Evolutionary conservation across 2,888 invertebrate genomes (phyloP), one percentile per base, ranked within the genome.

Genomic region (Chymomyza procnemis): DNA sequence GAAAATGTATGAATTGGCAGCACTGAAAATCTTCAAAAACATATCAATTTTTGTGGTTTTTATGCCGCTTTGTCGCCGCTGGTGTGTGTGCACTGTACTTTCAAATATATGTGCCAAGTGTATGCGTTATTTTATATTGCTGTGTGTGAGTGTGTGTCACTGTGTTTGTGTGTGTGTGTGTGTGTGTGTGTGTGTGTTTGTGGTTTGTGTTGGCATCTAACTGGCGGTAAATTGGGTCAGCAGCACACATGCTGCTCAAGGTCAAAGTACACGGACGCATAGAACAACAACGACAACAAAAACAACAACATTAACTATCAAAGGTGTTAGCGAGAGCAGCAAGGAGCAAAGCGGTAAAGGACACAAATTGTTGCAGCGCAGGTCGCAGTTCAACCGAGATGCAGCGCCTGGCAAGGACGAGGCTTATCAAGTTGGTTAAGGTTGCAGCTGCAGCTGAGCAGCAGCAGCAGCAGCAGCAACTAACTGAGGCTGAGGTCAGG

Each of bases 261-360:
- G 82, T 81, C 80, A 77, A 56, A 66, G 66, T 57, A 70, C 50
- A 66, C 30, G 56, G 46, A 61, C 63, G 57, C 52, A 61, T n/a
- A 34, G 14, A 58, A 61, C n/a, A 61, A 58, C 54, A 50, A 48
- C 55, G 46, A 50, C 55, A 26, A 6, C 8, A 21, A 6, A 3
- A 55, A 5, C 55, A 6, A 26, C 30, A 57, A 30, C 1, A 30
- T 3, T 8, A 5, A 55, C 18, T 18, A 47, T 34, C 41, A 12
- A 19, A 19, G 3, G 52, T n/a, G n/a, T n/a, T n/a, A n/a, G n/a
- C n/a, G n/a, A 54, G 21, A 14, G 12, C 21, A 21, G 21, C 12
- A n/a, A n/a, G n/a, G n/a, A n/a, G 21, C 21, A 54, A 12, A 14
- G 18, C 18, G 2, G 52, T 2, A 52, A 3, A 52, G 19, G 54